Evolutionary conservation across 2,888 invertebrate species (phyloP).

Genomic region (Sphecodes monilicornis): DNA sequence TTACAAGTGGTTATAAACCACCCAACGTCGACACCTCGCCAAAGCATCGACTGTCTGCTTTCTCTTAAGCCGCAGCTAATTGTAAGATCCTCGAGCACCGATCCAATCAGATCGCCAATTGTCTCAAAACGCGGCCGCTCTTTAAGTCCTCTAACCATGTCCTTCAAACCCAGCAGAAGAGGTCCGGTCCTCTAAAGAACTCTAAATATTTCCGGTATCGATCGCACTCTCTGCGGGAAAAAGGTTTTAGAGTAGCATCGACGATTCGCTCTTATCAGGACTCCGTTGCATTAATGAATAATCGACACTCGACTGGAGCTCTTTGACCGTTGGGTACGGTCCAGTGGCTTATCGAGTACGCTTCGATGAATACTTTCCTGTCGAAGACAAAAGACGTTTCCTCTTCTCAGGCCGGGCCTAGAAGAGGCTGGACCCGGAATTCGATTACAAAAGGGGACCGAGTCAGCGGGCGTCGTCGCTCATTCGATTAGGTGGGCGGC

Average conservation of each 20-base stretch:
- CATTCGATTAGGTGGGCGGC: slow-evolving; percentile 31
- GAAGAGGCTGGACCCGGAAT: neutral
- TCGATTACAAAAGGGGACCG: slow-evolving; percentile 29
- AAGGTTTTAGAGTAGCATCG: neutral
- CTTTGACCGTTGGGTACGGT: neutral
- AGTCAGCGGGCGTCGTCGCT: slow-evolving; percentile 1
- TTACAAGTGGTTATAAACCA: too few relatives aligned
- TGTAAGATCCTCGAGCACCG: neutral
- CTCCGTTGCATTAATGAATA: neutral
- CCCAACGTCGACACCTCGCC: neutral
- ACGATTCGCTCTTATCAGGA: neutral
- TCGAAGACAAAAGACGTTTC: neutral
- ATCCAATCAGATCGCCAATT: neutral
- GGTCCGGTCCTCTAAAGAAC: neutral
- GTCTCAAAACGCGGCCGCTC: neutral
- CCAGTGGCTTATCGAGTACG: neutral
- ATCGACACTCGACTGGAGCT: neutral
- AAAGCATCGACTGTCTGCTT: neutral
- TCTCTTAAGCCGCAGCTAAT: neutral
- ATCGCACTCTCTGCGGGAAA: neutral
- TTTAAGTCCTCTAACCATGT: neutral
- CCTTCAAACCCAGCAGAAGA: neutral
- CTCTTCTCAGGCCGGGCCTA: neutral
- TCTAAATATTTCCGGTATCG: neutral
- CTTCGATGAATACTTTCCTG: neutral